Conservation (phyloP, 2,797 vertebrate genomes). For the Steatocranus sp. region DNA sequence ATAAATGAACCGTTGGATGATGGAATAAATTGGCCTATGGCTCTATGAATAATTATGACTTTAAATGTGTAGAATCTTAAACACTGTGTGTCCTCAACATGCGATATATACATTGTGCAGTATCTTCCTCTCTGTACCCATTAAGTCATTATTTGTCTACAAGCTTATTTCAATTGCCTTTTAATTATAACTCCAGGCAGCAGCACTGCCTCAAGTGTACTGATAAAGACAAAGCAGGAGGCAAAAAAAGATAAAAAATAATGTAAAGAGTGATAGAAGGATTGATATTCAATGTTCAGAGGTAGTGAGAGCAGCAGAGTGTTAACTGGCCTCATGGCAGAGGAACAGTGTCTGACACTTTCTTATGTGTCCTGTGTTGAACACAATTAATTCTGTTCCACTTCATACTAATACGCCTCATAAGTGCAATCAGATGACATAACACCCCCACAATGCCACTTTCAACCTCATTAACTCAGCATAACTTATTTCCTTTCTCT, state of each 20-base stretch:
- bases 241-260: background rate
- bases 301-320: background rate
- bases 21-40: background rate
- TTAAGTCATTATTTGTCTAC: background rate
- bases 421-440: background rate
- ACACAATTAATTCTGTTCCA: background rate
- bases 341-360: background rate
- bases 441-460: background rate
- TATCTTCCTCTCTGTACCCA: background rate
- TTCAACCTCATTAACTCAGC: background rate
- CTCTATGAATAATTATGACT: background rate
- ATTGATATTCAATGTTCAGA: conserved; percentile 51
- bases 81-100: background rate
- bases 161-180: background rate
- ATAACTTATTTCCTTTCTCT: background rate
- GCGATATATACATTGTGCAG: background rate
- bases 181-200: conserved; percentile 8
- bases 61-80: background rate
- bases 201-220: background rate
- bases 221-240: background rate
- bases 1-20: background rate
- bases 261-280: conserved; percentile 19
- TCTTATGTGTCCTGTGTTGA: background rate
- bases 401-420: background rate
- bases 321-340: conserved; percentile 43